phyloP scores from a whole-genome alignment of 2,888 invertebrate genomes.

The Hirtodrosophila alboralis region DNA sequence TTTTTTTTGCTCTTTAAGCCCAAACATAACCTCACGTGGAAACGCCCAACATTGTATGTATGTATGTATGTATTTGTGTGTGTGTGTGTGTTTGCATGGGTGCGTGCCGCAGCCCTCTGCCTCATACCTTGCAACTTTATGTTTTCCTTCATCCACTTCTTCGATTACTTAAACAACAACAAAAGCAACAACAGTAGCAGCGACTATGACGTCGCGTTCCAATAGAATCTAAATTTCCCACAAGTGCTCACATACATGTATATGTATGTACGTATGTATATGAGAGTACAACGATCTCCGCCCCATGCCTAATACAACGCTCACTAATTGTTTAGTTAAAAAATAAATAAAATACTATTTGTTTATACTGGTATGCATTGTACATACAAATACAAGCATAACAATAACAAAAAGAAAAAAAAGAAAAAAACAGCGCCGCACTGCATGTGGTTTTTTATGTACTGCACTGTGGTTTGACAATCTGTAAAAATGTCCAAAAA shows the following conservation, averaged over 20 bases:
- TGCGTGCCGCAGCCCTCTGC: slow-evolving; percentile 21
- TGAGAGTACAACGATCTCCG: slow-evolving; percentile 16
- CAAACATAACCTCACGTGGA: slow-evolving; percentile 75
- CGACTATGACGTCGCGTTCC: slow-evolving; percentile 20
- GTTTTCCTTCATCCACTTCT: slow-evolving; percentile 64
- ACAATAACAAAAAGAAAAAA: slow-evolving; percentile 11
- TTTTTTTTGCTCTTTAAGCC: slow-evolving; percentile 35
- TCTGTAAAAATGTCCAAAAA: background rate
- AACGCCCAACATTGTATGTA: slow-evolving; percentile 76
- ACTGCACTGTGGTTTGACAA: slow-evolving; percentile 26
- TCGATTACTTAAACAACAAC: slow-evolving; percentile 43
- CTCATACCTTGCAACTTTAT: slow-evolving; percentile 62
- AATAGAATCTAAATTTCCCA: slow-evolving; percentile 49
- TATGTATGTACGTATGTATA: slow-evolving; percentile 1
- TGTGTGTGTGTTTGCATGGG: slow-evolving; percentile 10
- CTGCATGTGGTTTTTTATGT: slow-evolving; percentile 18
- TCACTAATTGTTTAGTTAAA: slow-evolving; percentile 61
- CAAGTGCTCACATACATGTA: slow-evolving; percentile 11
- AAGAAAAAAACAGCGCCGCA: slow-evolving; percentile 1
- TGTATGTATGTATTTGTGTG: slow-evolving; percentile 14
- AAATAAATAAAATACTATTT: slow-evolving; percentile 39
- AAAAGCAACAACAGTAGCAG: slow-evolving; percentile 4
- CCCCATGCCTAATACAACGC: slow-evolving; percentile 14
- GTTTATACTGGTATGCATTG: slow-evolving; percentile 57
- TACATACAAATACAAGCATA: slow-evolving; percentile 31